Evolutionary conservation across 2,113 vertebrate species (phyloP), one percentile per base, ranked within the genome.

Genomic region (Cichladusa arquata): DNA sequence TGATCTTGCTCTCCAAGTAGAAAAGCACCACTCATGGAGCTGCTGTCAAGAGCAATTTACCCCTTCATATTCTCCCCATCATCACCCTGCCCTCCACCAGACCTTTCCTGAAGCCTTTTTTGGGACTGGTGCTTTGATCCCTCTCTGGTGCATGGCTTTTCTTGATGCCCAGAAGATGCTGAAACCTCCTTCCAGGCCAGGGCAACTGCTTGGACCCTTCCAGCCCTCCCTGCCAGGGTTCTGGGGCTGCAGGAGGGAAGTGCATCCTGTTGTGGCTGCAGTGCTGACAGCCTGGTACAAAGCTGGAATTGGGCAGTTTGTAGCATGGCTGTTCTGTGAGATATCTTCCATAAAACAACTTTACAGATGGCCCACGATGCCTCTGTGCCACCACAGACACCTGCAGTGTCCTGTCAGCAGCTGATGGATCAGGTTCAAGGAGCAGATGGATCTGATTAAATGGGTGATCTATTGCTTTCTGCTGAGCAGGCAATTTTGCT

Each of bases 401-500:
- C 65, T 5, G 69, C 56, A 38, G 33, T 19, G 77, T 54, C 76
- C 84, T 78, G 77, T 31, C 92, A 85, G 57, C 79, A 44, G 56
- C 64, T 81, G 90, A 58, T 57, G 47, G 14, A 25, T 33, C 84
- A 40, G 81, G 73, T 62, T 78, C 42, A 40, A 1, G 4, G 11
- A 90, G 78, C 65, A 87, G 81, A 74, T 64, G 78, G 88, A 76
- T 64, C 81, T 76, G 85, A 85, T 88, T 72, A 53, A 61, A 50
- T 45, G 66, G 78, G 31, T 90, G 78, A 94, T 67, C 66, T 82
- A 29, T 54, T 29, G 11, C 62, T 29, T 91, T 85, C 85, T 95
- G 83, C 81, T 47, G 47, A 84, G 66, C 0, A 6, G 47, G 45
- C 70, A 56, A 67, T 71, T 79, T 73, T 81, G 70, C 83, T 61